Percentiles rank a stretch among this genome's conserved stretches.
These are phyloP conservation scores for Thaleichthys pacificus DNA, from an alignment of 2,797 vertebrate genomes.

Conservation along the genomic window DNA sequence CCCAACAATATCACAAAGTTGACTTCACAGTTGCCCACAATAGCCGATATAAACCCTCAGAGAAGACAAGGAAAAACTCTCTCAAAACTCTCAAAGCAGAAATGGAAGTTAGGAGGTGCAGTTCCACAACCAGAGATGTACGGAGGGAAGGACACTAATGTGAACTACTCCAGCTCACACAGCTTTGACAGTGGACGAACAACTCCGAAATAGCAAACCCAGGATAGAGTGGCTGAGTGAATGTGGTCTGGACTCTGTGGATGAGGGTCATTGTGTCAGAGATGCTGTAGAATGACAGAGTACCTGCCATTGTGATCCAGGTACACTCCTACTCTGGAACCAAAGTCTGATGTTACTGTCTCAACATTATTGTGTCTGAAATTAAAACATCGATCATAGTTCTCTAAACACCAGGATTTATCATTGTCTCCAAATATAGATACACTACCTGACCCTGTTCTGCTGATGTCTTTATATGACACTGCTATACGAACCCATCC, in stretches of 20 bases:
- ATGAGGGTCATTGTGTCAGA: slow-evolving; percentile 6
- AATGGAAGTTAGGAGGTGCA: too few species aligned
- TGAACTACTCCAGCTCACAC: not conserved
- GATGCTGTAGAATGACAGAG: slow-evolving; percentile 14
- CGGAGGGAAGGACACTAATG: too few species aligned
- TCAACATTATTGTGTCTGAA: slow-evolving; percentile 16
- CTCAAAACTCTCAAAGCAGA: too few species aligned
- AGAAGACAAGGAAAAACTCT: too few species aligned
- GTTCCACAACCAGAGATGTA: too few species aligned
- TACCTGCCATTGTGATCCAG: slow-evolving; percentile 9
- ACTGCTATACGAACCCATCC: slow-evolving; percentile 21
- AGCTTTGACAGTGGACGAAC: not conserved
- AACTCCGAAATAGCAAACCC: not conserved
- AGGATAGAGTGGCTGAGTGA: not conserved
- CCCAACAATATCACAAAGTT: too few species aligned
- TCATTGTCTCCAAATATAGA: slow-evolving; percentile 32
- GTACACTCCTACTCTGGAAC: slow-evolving; percentile 4
- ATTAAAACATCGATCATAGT: not conserved
- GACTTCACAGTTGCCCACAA: too few species aligned
- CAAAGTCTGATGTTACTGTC: not conserved
- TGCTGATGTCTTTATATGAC: slow-evolving; percentile 13
- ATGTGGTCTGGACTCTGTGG: slow-evolving; percentile 14
- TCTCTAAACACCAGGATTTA: slow-evolving; percentile 43
- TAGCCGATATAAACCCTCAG: too few species aligned
- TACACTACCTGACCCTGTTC: slow-evolving; percentile 22